Base-by-base conservation (phyloP, 2,797 vertebrate species). In the Poeciliopsis presidionis region DNA sequence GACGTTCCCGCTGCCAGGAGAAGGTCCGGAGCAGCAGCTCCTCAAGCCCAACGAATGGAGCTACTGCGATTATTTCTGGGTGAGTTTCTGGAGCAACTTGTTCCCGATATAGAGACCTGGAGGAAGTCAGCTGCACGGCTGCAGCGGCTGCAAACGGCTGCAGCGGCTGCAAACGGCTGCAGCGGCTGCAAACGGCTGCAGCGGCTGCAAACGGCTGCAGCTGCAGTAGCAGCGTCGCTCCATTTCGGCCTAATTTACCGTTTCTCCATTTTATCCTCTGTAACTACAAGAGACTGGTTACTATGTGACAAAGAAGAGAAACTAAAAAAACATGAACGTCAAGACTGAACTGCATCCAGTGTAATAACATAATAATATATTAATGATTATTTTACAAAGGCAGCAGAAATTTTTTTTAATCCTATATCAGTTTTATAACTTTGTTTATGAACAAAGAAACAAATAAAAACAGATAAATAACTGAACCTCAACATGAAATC, bases 41-140 rank as follows among this genome's bases (percentile, higher is more conserved):
- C 96, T 99, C 87, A 99, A 99, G 79, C 98, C 98, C 3, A 96
- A 95, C 0, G 98, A 99, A 88, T 99, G 98, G 98, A 99, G 98
- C 95, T 99, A 99, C 95, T 99, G 98, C 72, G 98, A 99, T 92
- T 98, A 98, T 90, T 99, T 99, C 94, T 99, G 98, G 98, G 98
- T 99, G 95, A 96, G 97, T 84, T 73, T 33, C 70, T 72, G 18
- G 70, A 72, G 70, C 46, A 12, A 20, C 47, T 20, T 18, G 20
- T 51, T n/a, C 67, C 67, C 43, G 7, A 70, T 70, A 14, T 70
- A 45, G 67, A 70, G 8, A n/a, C 41, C 39, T 45, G 67, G 13
- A 45, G 14, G 25, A 45, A 43, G 39, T 69, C 20, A 43, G 22
- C 65, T n/a, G 65, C 7, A 69, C 20, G 25, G 18, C 33, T 36